Conservation (phyloP, 1,140 invertebrate genomes). For the Tetramorium parvispinum region DNA sequence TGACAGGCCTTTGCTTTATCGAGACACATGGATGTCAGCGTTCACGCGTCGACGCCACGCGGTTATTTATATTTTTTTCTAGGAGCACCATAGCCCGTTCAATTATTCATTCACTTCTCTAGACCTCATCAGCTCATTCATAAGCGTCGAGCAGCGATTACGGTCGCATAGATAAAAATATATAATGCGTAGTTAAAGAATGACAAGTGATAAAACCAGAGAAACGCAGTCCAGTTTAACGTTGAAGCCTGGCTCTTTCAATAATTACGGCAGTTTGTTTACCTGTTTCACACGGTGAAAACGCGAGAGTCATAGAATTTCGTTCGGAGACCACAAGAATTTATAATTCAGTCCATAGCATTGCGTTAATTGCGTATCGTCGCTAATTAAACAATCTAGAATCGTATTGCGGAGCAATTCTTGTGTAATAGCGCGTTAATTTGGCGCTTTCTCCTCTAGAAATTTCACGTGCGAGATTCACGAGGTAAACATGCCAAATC, state of each 20-base stretch:
- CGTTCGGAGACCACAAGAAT: background rate
- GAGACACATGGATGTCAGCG: background rate
- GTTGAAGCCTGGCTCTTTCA: background rate
- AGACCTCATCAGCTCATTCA: background rate
- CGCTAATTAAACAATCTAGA: background rate
- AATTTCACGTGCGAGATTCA: background rate
- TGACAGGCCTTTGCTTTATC: background rate
- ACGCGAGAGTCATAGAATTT: background rate
- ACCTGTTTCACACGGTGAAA: background rate
- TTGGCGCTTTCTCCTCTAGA: background rate
- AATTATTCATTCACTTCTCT: background rate
- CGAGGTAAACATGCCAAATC: background rate
- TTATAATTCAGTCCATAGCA: background rate
- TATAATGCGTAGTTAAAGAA: background rate
- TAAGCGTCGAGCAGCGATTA: background rate
- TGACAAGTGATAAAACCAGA: background rate
- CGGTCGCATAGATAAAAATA: background rate
- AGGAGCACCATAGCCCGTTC: background rate
- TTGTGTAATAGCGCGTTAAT: background rate
- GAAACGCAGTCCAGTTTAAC: background rate
- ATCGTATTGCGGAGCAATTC: background rate
- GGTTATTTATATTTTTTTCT: constrained; percentile 7
- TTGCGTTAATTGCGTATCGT: background rate
- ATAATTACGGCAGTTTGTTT: background rate
- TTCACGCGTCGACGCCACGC: background rate